These are phyloP conservation scores for Acanthiza pusilla DNA, from an alignment of 2,797 vertebrate genomes.

Conservation along the genomic window DNA sequence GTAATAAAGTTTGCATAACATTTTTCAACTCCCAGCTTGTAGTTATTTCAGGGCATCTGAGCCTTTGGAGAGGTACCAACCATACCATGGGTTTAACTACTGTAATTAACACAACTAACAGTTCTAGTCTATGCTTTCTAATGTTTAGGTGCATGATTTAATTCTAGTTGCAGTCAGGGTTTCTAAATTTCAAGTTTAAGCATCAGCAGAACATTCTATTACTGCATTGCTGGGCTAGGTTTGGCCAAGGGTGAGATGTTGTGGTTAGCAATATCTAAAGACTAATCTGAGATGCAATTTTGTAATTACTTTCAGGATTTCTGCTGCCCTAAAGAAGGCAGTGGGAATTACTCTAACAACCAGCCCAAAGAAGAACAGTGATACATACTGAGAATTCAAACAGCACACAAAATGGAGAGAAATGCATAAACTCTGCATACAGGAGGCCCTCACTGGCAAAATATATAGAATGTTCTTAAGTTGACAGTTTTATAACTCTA, in stretches of 20 bases:
- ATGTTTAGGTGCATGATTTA: neutral
- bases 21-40: neutral
- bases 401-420: neutral
- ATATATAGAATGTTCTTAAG: conserved; percentile 18
- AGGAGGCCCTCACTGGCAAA: neutral
- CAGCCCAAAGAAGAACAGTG: neutral
- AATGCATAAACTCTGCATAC: neutral
- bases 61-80: neutral
- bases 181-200: neutral
- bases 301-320: neutral
- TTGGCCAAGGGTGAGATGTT: neutral
- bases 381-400: neutral
- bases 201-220: neutral
- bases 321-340: neutral
- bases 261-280: neutral
- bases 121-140: neutral
- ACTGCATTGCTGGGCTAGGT: neutral
- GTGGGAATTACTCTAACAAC: neutral
- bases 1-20: neutral
- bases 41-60: neutral
- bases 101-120: neutral
- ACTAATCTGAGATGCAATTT: neutral
- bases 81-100: neutral
- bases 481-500: conserved; percentile 59
- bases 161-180: neutral